Evolutionary conservation across 1,140 invertebrate species (phyloP), one percentile per base, ranked within the genome.

Genomic region (Phymastichus coffea): DNA sequence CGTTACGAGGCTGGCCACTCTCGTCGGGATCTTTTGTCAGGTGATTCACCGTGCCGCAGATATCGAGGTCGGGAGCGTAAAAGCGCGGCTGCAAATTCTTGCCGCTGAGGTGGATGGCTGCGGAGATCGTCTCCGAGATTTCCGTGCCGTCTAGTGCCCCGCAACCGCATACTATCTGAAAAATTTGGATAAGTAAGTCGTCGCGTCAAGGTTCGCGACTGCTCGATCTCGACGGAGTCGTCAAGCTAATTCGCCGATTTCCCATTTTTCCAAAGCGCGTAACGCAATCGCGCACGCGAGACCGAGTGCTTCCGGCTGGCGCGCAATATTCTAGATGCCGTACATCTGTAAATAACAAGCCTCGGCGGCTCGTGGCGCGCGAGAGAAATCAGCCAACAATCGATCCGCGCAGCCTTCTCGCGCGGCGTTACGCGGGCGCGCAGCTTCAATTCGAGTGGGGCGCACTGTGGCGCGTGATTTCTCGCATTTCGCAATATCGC

Each of bases 141-240:
- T 87, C 85, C 35, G 78, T 80, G 8, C 86, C 85, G 76, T 87
- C 86, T 63, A 83, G 82, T 6, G 81, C 78, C 6, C 86, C 86
- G 74, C 81, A 84, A 1, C 86, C 86, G 46, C 83, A 83, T 9
- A 87, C 69, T 17, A 87, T 76, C 85, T 75, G 20, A 70, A 33
- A 37, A 10, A 15, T 47, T 25, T 10, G 17, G 19, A 15, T 20
- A n/a, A n/a, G n/a, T n/a, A n/a, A n/a, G n/a, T 38, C 9, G 15
- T 4, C n/a, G 41, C 14, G n/a, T n/a, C n/a, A 14, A 14, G 7
- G 19, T 15, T 40, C 14, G n/a, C 37, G n/a, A 15, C n/a, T 17
- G 38, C 17, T 40, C 38, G 15, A 40, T 40, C 20, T 43, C 17
- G 12, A n/a, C n/a, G n/a, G n/a, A n/a, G n/a, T n/a, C n/a, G n/a